phyloP scores from a whole-genome alignment of 2,797 vertebrate genomes.

The Liparis tanakae region DNA sequence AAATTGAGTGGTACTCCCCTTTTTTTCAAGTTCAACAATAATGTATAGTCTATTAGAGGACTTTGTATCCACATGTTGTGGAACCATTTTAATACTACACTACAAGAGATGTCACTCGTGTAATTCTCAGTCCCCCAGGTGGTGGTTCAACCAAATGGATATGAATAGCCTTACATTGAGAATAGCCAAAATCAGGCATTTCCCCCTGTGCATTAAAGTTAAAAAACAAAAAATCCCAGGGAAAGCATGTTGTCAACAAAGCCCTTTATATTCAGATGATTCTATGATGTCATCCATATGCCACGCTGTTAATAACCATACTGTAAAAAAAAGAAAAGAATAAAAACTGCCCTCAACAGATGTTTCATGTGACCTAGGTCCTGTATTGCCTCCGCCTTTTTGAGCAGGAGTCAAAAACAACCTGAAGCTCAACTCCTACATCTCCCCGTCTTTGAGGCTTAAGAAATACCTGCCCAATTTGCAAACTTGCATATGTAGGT shows the following conservation, averaged over 20 bases:
- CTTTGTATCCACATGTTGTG: slow-evolving; percentile 59
- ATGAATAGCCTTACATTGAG: slow-evolving; percentile 75
- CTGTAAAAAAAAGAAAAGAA: slow-evolving; percentile 27
- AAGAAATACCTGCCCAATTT: slow-evolving; percentile 47
- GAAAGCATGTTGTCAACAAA: slow-evolving; percentile 67
- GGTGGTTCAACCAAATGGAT: slow-evolving; percentile 70
- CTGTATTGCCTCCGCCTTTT: slow-evolving; percentile 45
- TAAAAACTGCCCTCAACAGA: slow-evolving; percentile 27
- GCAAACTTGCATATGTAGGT: slow-evolving; percentile 82
- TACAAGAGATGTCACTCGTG: slow-evolving; percentile 62
- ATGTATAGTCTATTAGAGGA: slow-evolving; percentile 36
- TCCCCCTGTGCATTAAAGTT: slow-evolving; percentile 57
- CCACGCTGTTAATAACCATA: slow-evolving; percentile 70
- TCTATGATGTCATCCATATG: slow-evolving; percentile 77
- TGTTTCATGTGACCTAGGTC: slow-evolving; percentile 43
- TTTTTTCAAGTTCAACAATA: slow-evolving; percentile 45
- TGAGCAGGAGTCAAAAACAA: slow-evolving; percentile 26
- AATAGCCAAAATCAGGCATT: slow-evolving; percentile 69
- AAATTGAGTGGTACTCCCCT: slow-evolving; percentile 64
- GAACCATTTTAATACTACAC: slow-evolving; percentile 55
- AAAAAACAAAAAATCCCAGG: slow-evolving; percentile 58
- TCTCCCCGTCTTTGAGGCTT: slow-evolving; percentile 43
- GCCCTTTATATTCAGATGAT: slow-evolving; percentile 75
- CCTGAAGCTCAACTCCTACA: slow-evolving; percentile 26
- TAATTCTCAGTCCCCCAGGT: slow-evolving; percentile 48